Conservation (phyloP, 2,888 invertebrate genomes). For the Leucania comma region DNA sequence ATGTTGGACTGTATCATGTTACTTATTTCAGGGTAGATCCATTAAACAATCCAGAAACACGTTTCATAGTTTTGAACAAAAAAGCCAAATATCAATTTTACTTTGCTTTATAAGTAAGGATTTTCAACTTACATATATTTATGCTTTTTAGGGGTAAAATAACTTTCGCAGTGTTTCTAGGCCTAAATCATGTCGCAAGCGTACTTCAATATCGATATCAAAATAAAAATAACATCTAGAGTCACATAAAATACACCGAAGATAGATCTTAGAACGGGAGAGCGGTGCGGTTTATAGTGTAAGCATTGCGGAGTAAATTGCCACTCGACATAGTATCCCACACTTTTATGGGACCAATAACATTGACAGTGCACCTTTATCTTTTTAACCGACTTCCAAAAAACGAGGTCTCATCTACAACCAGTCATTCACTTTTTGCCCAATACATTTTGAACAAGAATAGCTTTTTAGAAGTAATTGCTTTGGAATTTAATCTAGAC, state of each 20-base stretch:
- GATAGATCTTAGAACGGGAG: conserved; percentile 27
- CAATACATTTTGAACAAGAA: neutral
- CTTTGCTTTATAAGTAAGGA: neutral
- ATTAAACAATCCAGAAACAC: neutral
- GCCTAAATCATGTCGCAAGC: neutral
- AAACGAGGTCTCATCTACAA: neutral
- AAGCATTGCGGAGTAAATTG: conserved; percentile 41
- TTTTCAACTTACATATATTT: neutral
- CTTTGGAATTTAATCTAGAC: neutral
- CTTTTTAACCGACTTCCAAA: neutral
- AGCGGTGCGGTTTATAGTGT: conserved; percentile 18
- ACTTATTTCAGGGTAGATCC: neutral
- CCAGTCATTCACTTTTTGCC: conserved; percentile 2
- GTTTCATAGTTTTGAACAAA: neutral
- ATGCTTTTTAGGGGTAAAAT: neutral
- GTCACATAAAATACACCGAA: conserved; percentile 6
- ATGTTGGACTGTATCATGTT: neutral
- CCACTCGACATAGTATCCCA: conserved; percentile 25
- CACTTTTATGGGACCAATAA: conserved; percentile 27
- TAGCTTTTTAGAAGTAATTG: neutral
- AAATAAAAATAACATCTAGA: conserved; percentile 7
- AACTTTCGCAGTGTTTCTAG: neutral
- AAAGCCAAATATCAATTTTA: too few relatives aligned
- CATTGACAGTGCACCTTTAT: conserved; percentile 40
- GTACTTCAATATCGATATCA: conserved; percentile 19